Evolutionary conservation across 2,888 invertebrate species (phyloP).

Genomic region (Fabriciana adippe): DNA sequence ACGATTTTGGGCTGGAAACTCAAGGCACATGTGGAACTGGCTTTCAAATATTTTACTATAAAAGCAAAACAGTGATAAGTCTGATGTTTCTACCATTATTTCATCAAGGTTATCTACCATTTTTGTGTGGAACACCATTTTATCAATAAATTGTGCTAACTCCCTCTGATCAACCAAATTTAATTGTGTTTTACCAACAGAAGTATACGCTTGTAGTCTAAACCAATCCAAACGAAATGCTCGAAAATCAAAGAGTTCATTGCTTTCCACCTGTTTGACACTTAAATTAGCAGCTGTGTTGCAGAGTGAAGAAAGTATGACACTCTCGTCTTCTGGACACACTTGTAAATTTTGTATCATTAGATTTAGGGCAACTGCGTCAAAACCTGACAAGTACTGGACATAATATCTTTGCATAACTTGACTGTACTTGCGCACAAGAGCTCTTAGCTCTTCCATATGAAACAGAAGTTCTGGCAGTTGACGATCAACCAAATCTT

Average conservation of each 20-base stretch:
- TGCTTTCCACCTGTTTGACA: constrained; percentile 98
- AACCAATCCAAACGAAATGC: constrained; percentile 99
- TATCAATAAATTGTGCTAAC: constrained; percentile 95
- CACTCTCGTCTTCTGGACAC: constrained; percentile 96
- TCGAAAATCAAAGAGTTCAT: constrained; percentile 97
- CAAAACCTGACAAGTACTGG: constrained; percentile 97
- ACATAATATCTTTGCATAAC: constrained; percentile 99
- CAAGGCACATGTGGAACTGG: constrained; percentile 99
- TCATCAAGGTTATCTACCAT: constrained; percentile 99
- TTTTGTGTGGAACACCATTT: constrained; percentile 97
- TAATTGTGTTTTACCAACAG: constrained; percentile 90
- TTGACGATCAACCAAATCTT: constrained; percentile 97
- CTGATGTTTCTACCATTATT: constrained; percentile 97
- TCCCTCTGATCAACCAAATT: constrained; percentile 92
- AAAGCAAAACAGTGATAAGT: constrained; percentile 98
- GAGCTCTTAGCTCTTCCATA: constrained; percentile 97
- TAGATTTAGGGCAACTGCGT: constrained; percentile 94
- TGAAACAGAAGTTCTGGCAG: constrained; percentile 98
- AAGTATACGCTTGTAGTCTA: constrained; percentile 96
- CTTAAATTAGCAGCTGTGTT: constrained; percentile 92
- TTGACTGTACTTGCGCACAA: constrained; percentile 97
- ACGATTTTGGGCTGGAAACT: constrained; percentile 98
- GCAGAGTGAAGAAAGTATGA: constrained; percentile 95
- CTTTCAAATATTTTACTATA: constrained; percentile 98
- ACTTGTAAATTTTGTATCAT: constrained; percentile 91